Conservation (phyloP, 2,113 vertebrate species). For the Aphelocoma coerulescens region DNA sequence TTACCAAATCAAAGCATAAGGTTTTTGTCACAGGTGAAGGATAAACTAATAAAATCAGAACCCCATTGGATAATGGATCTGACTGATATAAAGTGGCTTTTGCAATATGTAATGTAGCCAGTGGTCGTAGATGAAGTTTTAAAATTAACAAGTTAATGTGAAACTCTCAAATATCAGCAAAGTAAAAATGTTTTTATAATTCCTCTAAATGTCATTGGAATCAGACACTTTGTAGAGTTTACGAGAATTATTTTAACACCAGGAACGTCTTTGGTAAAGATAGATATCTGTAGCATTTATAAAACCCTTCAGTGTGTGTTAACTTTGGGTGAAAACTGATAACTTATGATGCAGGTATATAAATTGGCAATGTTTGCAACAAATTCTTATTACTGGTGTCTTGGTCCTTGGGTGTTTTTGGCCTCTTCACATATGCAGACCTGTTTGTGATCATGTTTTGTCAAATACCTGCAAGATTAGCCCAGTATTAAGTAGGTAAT, state of each 20-base stretch:
- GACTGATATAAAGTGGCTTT: not conserved
- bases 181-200: not conserved
- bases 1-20: not conserved
- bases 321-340: not conserved
- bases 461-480: not conserved
- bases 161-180: not conserved
- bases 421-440: not conserved
- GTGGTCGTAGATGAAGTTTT: not conserved
- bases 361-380: not conserved
- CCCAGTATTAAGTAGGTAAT: not conserved
- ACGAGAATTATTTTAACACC: not conserved
- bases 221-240: not conserved
- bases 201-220: not conserved
- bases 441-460: not conserved
- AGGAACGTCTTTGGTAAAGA: not conserved
- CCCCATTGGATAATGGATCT: not conserved
- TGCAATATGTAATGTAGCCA: not conserved
- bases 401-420: not conserved
- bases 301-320: not conserved
- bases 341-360: not conserved
- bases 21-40: not conserved
- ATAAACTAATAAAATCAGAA: not conserved
- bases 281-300: not conserved
- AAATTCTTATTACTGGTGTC: not conserved
- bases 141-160: not conserved